Evolutionary conservation across 1,140 invertebrate species (phyloP), one percentile per base, ranked within the genome.

Genomic region (Spodoptera litura): DNA sequence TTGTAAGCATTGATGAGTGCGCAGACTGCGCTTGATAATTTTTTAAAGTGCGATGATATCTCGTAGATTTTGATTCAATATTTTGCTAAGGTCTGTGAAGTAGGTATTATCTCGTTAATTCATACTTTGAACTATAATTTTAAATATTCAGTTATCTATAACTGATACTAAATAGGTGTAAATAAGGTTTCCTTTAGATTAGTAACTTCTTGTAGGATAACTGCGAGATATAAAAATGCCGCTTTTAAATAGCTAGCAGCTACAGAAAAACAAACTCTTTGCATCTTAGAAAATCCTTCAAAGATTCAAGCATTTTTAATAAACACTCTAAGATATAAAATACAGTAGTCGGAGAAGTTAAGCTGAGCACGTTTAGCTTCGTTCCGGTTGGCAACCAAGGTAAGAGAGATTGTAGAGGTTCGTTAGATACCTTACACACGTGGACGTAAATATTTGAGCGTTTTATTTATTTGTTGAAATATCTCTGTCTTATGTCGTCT

Each of bases 291-390:
- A 13, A 15, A 20, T 4, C 15, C 13, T 64, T 68, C 12, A 51
- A 66, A 66, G 38, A 20, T 68, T 12, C 49, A 68, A 68, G 52
- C 64, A 68, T 68, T 71, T 71, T 71, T 71, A 71, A 71, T 71
- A 71, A 53, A 71, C 68, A 68, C 64, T 68, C 25, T 27, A 5
- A 68, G 64, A 52, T 53, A 68, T 68, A 68, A 64, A 64, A 64
- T 64, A 52, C 64, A 52, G 44, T 52, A 20, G 11, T 49, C 49
- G 27, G 64, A 68, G 64, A 68, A 68, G 64, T 68, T 68, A 71
- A 71, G 68, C 51, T 71, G 52, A 56, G 68, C 52, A 56, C 68
- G 68, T 53, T 71, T 55, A 53, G 68, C 51, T 71, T 71, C 68
- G 68, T 71, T 71, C 68, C 68, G 68, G 68, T 71, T 71, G 13